Evolutionary conservation across 1,140 invertebrate species (phyloP).

Genomic region (Pararge aegeria): DNA sequence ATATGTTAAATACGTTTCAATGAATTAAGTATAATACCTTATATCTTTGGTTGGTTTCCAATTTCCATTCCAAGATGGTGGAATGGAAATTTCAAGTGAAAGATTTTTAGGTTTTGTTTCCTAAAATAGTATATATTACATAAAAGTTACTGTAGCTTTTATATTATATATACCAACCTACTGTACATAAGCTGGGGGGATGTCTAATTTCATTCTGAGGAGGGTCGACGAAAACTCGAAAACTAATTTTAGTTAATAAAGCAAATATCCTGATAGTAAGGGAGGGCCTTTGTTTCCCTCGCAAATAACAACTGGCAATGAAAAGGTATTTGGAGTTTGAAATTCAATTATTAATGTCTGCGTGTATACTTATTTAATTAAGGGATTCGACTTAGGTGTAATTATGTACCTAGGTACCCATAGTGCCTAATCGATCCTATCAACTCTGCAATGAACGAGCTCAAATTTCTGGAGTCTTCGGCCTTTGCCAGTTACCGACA

Average conservation of each 20-base stretch:
- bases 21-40: no score
- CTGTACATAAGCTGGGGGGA: constrained; percentile 32
- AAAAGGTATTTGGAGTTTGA: constrained; percentile 42
- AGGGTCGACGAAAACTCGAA: constrained; percentile 55
- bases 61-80: no score
- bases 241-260: constrained; percentile 71
- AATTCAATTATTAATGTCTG: constrained; percentile 50
- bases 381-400: background rate
- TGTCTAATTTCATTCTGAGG: constrained; percentile 57
- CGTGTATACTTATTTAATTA: background rate
- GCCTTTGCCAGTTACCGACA: no score
- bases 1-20: no score
- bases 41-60: no score
- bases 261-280: constrained; percentile 56
- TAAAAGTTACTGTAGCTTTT: background rate
- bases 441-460: no score
- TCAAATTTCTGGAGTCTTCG: no score
- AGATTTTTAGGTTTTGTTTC: no score
- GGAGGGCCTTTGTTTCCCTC: constrained; percentile 45
- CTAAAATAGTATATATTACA: no score
- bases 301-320: constrained; percentile 43
- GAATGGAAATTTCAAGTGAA: no score
- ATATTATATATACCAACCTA: background rate
- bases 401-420: background rate
- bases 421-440: no score